Evolutionary conservation across 2,888 invertebrate species (phyloP).

Genomic region (Pachymerium ferrugineum): DNA sequence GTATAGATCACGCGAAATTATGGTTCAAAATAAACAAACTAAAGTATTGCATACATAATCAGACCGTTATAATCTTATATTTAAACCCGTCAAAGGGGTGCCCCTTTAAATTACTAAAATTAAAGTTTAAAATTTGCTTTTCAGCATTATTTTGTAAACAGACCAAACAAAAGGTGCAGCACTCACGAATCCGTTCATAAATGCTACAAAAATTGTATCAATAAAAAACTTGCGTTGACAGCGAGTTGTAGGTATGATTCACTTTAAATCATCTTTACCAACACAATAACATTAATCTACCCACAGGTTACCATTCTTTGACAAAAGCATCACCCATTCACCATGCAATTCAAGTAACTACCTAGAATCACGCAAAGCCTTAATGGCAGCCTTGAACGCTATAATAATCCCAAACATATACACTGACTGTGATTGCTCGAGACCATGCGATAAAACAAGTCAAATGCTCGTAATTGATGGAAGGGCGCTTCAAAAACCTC

Average conservation of each 20-base stretch:
- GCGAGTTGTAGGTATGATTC: not conserved
- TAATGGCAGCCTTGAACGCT: not conserved
- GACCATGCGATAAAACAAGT: not conserved
- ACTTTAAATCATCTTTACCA: not conserved
- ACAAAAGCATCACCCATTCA: not conserved
- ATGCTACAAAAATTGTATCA: not conserved
- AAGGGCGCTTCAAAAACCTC: too few species aligned
- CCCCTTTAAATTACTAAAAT: too few species aligned
- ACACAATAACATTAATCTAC: not conserved
- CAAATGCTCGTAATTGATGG: not conserved
- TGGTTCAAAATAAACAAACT: too few species aligned
- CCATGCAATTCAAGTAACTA: not conserved
- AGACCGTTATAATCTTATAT: too few species aligned
- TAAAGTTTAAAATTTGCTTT: too few species aligned
- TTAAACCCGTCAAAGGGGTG: too few species aligned
- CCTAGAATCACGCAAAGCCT: not conserved
- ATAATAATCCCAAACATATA: not conserved
- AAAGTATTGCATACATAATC: too few species aligned
- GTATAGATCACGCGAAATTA: too few species aligned
- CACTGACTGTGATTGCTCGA: not conserved
- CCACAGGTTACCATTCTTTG: not conserved
- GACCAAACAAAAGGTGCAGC: not conserved
- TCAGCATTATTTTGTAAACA: not conserved
- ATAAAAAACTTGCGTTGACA: not conserved
- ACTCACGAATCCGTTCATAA: not conserved